phyloP scores from a whole-genome alignment of 2,113 vertebrate species.

The Fulmarus glacialis region DNA sequence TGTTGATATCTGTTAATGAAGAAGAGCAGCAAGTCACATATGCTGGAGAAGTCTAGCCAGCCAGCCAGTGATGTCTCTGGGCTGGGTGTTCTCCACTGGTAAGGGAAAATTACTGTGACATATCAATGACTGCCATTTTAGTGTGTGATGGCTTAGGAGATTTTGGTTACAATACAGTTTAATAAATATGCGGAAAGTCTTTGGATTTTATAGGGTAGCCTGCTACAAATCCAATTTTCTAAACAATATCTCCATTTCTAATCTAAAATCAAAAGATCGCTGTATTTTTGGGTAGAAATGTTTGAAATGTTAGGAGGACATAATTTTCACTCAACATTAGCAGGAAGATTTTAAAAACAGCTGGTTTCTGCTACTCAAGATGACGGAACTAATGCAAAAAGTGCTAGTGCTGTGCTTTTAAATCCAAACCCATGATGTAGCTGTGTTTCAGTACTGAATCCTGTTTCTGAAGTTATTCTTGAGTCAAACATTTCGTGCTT shows the following conservation, averaged over 20 bases:
- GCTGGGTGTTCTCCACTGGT: background rate
- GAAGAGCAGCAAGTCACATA: background rate
- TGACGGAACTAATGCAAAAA: background rate
- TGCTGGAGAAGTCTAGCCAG: background rate
- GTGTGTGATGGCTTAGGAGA: background rate
- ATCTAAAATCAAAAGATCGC: background rate
- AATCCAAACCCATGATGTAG: background rate
- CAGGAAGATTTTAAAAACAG: background rate
- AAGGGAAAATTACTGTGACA: background rate
- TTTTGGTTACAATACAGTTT: background rate
- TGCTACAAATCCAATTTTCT: background rate
- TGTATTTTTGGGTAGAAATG: background rate
- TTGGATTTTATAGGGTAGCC: background rate
- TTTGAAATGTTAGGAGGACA: background rate
- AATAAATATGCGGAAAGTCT: background rate
- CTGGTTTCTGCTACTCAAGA: background rate
- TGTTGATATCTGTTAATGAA: background rate
- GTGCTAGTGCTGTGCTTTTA: background rate
- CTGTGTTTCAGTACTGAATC: background rate
- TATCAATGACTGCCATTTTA: background rate
- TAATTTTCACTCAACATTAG: background rate
- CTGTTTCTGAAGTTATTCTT: background rate
- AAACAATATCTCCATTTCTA: background rate
- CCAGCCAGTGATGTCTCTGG: background rate
- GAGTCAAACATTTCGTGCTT: background rate